Evolutionary conservation across 2,797 vertebrate genomes (phyloP).

Genomic region (Echiichthys vipera): DNA sequence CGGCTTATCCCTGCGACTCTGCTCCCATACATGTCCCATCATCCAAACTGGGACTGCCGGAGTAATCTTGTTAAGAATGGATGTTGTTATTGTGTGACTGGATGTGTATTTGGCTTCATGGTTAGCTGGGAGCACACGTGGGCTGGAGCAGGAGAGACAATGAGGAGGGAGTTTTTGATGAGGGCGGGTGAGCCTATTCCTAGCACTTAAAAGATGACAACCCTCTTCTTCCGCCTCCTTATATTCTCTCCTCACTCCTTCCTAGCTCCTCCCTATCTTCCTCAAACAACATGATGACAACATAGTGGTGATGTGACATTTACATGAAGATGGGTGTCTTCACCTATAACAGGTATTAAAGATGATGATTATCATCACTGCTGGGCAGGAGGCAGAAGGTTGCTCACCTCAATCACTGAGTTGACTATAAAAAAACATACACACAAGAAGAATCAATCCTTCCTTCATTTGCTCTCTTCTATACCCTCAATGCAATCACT

Average conservation of each 20-base stretch:
- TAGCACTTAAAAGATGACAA: constrained; percentile 69
- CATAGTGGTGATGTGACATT: constrained; percentile 69
- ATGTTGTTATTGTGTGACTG: constrained; percentile 82
- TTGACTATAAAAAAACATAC: constrained; percentile 45
- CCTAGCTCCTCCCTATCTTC: background rate
- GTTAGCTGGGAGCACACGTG: constrained; percentile 76
- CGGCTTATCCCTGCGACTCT: constrained; percentile 75
- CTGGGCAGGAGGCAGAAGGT: constrained; percentile 45
- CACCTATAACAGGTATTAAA: constrained; percentile 68
- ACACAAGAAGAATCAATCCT: constrained; percentile 46
- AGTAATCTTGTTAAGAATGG: constrained; percentile 85
- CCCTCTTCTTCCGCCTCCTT: constrained; percentile 37
- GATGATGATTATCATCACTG: constrained; percentile 69
- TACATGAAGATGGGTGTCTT: constrained; percentile 62
- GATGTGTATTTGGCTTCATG: constrained; percentile 77
- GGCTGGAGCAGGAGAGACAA: constrained; percentile 77
- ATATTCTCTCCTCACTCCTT: constrained; percentile 8
- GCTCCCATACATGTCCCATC: constrained; percentile 71
- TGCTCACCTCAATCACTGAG: constrained; percentile 69
- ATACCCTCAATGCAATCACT: constrained; percentile 44
- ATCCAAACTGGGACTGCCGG: constrained; percentile 79
- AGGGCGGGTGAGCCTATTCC: constrained; percentile 71
- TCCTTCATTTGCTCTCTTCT: constrained; percentile 34
- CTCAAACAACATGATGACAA: constrained; percentile 60
- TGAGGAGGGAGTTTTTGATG: constrained; percentile 59